Percentiles rank a stretch among this genome's conserved stretches.
These are phyloP conservation scores for Sebastes alutus DNA, from an alignment of 2,797 vertebrate genomes.

Conservation along the genomic window DNA sequence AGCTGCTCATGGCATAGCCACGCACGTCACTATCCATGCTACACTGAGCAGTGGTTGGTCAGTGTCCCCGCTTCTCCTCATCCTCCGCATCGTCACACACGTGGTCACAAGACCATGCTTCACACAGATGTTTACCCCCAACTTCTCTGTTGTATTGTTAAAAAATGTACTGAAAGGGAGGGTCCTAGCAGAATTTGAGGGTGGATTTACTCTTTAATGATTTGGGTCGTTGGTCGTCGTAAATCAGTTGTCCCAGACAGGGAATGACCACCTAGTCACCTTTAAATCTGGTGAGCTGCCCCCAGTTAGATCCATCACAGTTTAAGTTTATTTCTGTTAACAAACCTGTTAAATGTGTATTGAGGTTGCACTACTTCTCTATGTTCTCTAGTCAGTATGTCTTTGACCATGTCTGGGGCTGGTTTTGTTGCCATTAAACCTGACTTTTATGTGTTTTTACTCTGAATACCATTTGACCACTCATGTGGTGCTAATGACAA, in stretches of 20 bases:
- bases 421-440: neutral
- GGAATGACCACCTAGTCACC: neutral
- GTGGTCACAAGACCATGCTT: accelerated
- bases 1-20: neutral
- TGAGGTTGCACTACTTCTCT: neutral
- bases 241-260: neutral
- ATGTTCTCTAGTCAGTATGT: neutral
- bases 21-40: neutral
- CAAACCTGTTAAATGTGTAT: neutral
- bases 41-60: neutral
- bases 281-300: neutral
- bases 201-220: neutral
- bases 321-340: neutral
- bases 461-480: neutral
- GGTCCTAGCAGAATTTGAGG: neutral
- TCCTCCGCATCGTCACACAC: neutral
- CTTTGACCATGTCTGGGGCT: neutral
- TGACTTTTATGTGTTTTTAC: neutral
- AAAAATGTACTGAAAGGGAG: neutral
- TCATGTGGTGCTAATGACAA: neutral
- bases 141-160: neutral
- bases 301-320: neutral
- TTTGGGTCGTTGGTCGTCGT: neutral
- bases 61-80: neutral
- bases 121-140: neutral